Evolutionary conservation across 2,113 vertebrate species (phyloP).

Genomic region (Hypocryptadius cinnamomeus): DNA sequence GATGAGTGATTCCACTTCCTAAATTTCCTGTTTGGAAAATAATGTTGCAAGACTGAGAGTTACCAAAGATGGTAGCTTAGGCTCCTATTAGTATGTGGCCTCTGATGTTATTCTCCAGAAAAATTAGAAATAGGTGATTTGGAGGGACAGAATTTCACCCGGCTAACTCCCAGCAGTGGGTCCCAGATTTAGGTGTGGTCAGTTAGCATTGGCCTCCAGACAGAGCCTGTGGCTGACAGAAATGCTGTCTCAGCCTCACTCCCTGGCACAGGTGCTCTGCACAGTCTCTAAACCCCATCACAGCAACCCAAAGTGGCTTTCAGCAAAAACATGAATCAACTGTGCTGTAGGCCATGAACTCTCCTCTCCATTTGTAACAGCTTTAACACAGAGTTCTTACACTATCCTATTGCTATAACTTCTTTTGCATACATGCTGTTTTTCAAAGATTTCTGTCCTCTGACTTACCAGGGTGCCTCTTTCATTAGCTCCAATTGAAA

Average conservation of each 20-base stretch:
- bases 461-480: background rate
- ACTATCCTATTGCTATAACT: background rate
- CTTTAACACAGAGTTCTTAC: background rate
- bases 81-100: background rate
- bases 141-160: background rate
- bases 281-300: background rate
- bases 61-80: background rate
- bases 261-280: background rate
- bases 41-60: background rate
- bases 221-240: background rate
- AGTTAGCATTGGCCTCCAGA: background rate
- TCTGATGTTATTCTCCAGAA: background rate
- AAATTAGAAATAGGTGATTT: background rate
- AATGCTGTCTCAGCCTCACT: background rate
- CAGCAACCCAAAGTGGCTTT: background rate
- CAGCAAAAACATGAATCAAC: background rate
- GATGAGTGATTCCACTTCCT: background rate
- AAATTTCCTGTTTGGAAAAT: background rate
- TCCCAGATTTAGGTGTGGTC: background rate
- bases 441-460: background rate
- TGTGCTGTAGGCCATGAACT: background rate
- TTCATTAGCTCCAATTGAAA: background rate
- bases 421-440: background rate
- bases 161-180: background rate
- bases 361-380: background rate